Evolutionary conservation across 1,140 invertebrate species (phyloP).

Genomic region (Atta texana): DNA sequence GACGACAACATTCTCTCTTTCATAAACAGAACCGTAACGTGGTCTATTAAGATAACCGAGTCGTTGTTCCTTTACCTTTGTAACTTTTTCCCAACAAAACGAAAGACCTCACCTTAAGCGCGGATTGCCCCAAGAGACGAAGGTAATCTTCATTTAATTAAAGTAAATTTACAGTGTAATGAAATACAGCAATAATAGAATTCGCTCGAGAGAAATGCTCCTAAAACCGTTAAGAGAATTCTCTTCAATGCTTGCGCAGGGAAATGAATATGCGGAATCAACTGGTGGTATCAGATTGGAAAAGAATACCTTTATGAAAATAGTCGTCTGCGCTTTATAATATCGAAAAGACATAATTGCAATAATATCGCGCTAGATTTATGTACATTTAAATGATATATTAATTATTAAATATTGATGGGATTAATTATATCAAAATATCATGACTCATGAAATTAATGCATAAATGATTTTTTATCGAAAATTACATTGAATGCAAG

Average conservation of each 20-base stretch:
- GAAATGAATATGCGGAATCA: slow-evolving; percentile 51
- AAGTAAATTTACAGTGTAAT: slow-evolving; percentile 59
- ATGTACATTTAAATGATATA: not conserved
- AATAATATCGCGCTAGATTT: not conserved
- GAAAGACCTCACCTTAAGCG: slow-evolving; percentile 33
- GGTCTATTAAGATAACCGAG: slow-evolving; percentile 49
- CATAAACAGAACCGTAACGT: slow-evolving; percentile 39
- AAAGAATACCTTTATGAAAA: slow-evolving; percentile 38
- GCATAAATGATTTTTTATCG: not conserved
- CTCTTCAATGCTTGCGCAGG: slow-evolving; percentile 29
- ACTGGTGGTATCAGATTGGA: slow-evolving; percentile 38
- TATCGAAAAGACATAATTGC: not conserved
- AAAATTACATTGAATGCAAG: slow-evolving; percentile 1
- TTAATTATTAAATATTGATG: not conserved
- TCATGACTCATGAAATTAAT: not conserved
- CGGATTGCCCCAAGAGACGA: slow-evolving; percentile 36
- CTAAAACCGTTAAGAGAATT: slow-evolving; percentile 52
- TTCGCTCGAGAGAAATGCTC: slow-evolving; percentile 41
- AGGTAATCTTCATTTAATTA: slow-evolving; percentile 65
- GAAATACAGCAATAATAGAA: slow-evolving; percentile 58
- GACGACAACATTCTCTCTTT: slow-evolving; percentile 36
- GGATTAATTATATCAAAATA: not conserved
- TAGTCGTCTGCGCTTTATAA: not conserved
- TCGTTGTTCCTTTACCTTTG: slow-evolving; percentile 52
- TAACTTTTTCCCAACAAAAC: slow-evolving; percentile 50